Evolutionary conservation across 2,113 vertebrate genomes (phyloP).

Genomic region (Garra rufa): DNA sequence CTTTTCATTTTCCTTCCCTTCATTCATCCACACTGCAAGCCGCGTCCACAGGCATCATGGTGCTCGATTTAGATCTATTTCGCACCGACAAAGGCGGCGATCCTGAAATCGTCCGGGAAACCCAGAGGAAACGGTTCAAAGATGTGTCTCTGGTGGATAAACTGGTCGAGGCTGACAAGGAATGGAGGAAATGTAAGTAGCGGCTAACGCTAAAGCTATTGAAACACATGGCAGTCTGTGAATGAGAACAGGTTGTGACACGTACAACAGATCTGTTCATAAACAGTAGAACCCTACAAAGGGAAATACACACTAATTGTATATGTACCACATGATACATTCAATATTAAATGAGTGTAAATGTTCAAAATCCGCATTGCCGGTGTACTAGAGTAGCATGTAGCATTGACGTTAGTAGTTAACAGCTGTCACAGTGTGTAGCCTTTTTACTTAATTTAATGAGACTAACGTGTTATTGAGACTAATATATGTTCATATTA

Average conservation of each 20-base stretch:
- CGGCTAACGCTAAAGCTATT: constrained; percentile 54
- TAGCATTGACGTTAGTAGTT: constrained; percentile 20
- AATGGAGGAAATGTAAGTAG: constrained; percentile 92
- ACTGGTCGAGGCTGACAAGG: constrained; percentile 84
- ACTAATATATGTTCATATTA: neutral
- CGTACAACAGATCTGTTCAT: neutral
- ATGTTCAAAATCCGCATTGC: neutral
- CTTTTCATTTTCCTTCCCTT: neutral
- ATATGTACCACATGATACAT: neutral
- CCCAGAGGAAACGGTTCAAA: constrained; percentile 90
- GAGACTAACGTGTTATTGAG: neutral
- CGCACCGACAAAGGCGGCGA: constrained; percentile 93
- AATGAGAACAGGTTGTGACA: neutral
- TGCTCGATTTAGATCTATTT: constrained; percentile 92
- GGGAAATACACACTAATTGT: neutral
- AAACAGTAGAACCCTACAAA: too few relatives aligned
- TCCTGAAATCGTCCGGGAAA: constrained; percentile 84
- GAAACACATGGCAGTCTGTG: constrained; percentile 24
- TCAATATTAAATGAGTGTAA: neutral
- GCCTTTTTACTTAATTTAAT: neutral
- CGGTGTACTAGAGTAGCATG: constrained; percentile 18
- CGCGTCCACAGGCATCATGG: constrained; percentile 75
- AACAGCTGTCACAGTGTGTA: neutral
- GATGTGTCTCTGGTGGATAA: constrained; percentile 91
- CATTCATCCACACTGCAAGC: neutral